These are phyloP conservation scores for Falco naumanni DNA, from an alignment of 2,797 vertebrate genomes.

Conservation along the genomic window DNA sequence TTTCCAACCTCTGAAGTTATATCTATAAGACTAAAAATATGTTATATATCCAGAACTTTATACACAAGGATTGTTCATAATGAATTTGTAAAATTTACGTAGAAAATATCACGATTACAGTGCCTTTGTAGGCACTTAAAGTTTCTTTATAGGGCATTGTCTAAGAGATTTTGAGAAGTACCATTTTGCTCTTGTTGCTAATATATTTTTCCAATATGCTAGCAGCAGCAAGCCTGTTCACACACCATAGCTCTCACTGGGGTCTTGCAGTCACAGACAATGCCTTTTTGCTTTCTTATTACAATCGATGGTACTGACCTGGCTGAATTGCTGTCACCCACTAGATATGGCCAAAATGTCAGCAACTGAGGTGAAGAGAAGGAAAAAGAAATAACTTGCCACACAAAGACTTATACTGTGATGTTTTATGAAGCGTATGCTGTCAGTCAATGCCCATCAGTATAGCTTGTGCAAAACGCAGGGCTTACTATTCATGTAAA, in stretches of 20 bases:
- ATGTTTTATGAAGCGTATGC: neutral
- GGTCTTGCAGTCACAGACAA: constrained; percentile 38
- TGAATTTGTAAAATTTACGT: neutral
- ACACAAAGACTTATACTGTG: neutral
- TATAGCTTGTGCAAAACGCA: constrained; percentile 6
- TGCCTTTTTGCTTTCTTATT: constrained; percentile 14
- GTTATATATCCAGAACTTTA: neutral
- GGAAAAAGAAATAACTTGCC: neutral
- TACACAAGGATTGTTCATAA: neutral
- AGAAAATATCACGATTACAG: neutral
- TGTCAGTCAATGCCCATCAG: constrained; percentile 24
- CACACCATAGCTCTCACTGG: neutral
- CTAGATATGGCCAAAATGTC: constrained; percentile 34
- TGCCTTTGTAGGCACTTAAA: neutral
- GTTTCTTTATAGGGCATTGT: neutral
- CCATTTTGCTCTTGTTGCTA: neutral
- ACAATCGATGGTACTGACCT: neutral
- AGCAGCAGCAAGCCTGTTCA: constrained; percentile 34
- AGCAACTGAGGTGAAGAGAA: neutral
- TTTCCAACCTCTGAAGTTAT: neutral
- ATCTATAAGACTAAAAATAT: neutral
- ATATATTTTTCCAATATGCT: neutral
- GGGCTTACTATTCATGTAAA: constrained; percentile 48
- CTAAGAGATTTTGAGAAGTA: constrained; percentile 20
- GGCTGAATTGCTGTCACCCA: constrained; percentile 1